Base-by-base conservation (phyloP, 1,140 invertebrate species). In the Babylonia areolata region DNA sequence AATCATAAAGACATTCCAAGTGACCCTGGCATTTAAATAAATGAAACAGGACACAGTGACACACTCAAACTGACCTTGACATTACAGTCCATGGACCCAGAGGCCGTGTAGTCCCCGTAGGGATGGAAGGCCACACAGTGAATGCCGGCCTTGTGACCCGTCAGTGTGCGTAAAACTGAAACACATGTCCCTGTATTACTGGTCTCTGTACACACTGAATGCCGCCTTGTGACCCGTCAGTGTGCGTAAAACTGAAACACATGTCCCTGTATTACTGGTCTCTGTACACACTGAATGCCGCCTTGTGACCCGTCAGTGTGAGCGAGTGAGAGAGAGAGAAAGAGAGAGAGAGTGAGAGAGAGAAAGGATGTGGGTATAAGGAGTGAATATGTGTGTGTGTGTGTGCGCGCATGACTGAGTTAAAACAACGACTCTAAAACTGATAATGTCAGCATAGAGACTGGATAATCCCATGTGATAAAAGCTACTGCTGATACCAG, bases 111-210 rank as follows among this genome's bases (percentile, higher is more conserved):
- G 93, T 99, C 97, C 20, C 98, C 98, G 94, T 98, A 99, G n/a
- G 98, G 98, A 96, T 99, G 98, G 94, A 99, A 99, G 94, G 99
- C 98, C 92, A 99, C 96, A 91, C 97, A 97, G 90, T 96, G 96
- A 86, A 99, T 97, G 88, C 96, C 96, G 85, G 97, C 96, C 95
- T 97, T 98, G 94, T 99, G 99, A 3, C 98, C 98, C 88, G 97
- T 98, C 33, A 99, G 95, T 71, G 98, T 99, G 87, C 98, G 96
- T 79, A 98, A 96, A 81, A 99, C 96, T 95, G 89, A 2, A 64
- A 64, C 5, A 64, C n/a, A n/a, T n/a, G n/a, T n/a, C n/a, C n/a
- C n/a, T n/a, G n/a, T n/a, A n/a, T n/a, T n/a, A n/a, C n/a, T n/a
- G n/a, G n/a, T n/a, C n/a, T n/a, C n/a, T n/a, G n/a, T n/a, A 99